These are phyloP conservation scores for Heliconius charithonia DNA, from an alignment of 2,888 invertebrate species.

Conservation along the genomic window DNA sequence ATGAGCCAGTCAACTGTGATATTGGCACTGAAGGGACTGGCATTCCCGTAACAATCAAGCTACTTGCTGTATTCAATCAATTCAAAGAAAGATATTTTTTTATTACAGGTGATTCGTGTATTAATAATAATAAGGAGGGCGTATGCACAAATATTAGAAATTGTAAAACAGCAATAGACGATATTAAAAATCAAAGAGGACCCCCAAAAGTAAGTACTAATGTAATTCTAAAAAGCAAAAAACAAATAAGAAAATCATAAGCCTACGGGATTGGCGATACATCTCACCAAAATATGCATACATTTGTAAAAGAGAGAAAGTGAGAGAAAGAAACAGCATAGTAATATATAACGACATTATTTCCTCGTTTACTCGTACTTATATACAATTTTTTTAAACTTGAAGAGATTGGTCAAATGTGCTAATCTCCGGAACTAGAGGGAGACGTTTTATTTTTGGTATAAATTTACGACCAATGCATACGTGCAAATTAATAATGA, in stretches of 20 bases:
- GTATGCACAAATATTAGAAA: constrained; percentile 48
- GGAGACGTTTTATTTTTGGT: no score
- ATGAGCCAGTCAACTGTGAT: no score
- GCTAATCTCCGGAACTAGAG: no score
- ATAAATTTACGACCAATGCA: no score
- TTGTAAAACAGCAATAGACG: constrained; percentile 52
- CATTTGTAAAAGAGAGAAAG: no score
- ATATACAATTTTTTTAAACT: no score
- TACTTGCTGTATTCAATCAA: not conserved
- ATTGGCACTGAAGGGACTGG: not conserved
- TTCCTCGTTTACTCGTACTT: no score
- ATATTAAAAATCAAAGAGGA: constrained; percentile 47
- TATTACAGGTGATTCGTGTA: constrained; percentile 53
- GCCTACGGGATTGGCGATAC: no score
- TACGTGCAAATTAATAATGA: no score
- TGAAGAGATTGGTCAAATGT: no score
- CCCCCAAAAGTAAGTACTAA: constrained; percentile 20
- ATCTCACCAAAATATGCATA: not conserved
- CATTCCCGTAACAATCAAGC: not conserved
- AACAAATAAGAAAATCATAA: not conserved
- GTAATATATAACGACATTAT: no score
- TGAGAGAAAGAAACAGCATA: no score
- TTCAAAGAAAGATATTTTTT: constrained; percentile 13
- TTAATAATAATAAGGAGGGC: constrained; percentile 41
- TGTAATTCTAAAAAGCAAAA: not conserved